Evolutionary conservation across 2,888 invertebrate genomes (phyloP), one percentile per base, ranked within the genome.

Genomic region (Rugalucina vietnamica): DNA sequence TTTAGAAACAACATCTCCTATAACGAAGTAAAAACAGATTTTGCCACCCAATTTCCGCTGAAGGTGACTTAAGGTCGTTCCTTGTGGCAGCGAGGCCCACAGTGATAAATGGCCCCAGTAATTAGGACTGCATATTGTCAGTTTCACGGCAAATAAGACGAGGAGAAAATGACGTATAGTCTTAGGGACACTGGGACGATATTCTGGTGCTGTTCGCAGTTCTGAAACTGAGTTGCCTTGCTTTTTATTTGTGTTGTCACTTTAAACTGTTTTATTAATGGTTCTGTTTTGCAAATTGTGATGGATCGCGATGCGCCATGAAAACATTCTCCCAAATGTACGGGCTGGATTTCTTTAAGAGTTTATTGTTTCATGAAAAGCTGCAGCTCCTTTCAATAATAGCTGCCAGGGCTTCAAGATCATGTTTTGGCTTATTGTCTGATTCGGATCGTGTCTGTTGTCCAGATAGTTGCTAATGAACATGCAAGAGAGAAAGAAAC

Each of bases 91-190:
- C 72, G 43, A 60, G 79, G 88, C 69, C 86, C 81, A 74, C 71
- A 76, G 81, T 88, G 88, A 88, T 88, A 86, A 88, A 88, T 88
- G 88, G 84, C 54, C 80, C 82, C 82, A 83, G 84, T 88, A 88
- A 88, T 88, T 88, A 88, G 76, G 78, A 21, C 65, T 65, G 65
- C 65, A 65, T 32, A 65, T 65, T 65, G 65, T 65, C 65, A 65
- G 65, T 65, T 65, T 65, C 34, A 32, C 18, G 3, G 65, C 32
- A 18, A 65, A 65, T 65, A 65, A 65, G 65, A 65, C 34, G 65
- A 18, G 65, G 12, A 32, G 34, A 65, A 65, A 65, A 65, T 65
- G 65, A 65, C 65, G 34, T 29, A 65, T 65, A 65, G 32, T 65
- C 65, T 24, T 4, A 65, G 65, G 65, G 65, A 65, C 34, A 65